Conservation (phyloP, 2,113 vertebrate genomes). For the Pomatorhinus ruficollis region DNA sequence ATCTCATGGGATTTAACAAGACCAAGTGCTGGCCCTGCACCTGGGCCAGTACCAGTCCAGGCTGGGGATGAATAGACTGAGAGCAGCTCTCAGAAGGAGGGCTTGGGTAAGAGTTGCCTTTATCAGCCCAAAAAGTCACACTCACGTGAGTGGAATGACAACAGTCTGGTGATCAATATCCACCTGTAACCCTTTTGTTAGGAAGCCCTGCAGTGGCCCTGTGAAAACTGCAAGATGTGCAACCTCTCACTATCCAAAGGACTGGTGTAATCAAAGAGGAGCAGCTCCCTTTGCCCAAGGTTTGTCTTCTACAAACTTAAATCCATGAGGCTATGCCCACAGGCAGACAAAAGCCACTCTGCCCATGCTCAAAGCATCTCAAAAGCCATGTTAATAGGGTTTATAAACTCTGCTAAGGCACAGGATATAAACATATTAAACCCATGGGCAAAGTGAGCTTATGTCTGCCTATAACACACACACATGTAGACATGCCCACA, state of each 20-base stretch:
- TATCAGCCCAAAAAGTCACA: neutral
- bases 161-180: neutral
- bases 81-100: neutral
- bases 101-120: neutral
- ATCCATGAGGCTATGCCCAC: neutral
- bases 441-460: neutral
- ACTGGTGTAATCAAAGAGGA: neutral
- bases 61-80: neutral
- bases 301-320: neutral
- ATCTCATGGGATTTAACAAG: neutral
- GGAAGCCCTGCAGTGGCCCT: neutral
- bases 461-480: neutral
- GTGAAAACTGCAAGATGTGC: neutral
- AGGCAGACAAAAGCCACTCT: neutral
- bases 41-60: neutral
- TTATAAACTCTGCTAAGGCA: neutral
- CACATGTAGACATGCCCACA: neutral
- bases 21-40: neutral
- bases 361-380: neutral
- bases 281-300: neutral
- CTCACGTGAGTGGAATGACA: rapidly evolving
- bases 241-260: neutral
- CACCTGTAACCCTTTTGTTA: neutral
- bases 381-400: neutral
- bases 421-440: neutral